phyloP scores from a whole-genome alignment of 37 sponge, comb jelly and placozoan species.

The Beroe ovata region DNA sequence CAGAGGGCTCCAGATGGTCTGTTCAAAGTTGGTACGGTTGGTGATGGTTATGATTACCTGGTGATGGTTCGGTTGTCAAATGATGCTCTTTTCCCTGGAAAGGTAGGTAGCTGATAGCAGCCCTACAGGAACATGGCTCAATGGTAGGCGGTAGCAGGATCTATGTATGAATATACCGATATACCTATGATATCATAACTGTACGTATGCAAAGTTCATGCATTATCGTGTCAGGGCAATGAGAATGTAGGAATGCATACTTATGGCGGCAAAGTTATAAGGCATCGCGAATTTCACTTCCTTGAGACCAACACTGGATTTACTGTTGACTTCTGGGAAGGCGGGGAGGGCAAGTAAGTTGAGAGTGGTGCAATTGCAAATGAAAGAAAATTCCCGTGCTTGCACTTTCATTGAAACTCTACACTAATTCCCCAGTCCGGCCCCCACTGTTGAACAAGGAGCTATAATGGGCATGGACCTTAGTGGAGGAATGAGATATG shows the following conservation, averaged over 20 bases:
- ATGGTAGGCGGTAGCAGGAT: too few species aligned
- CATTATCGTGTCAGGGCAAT: not conserved
- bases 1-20: not conserved
- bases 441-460: not conserved
- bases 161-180: too few species aligned
- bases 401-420: too few species aligned
- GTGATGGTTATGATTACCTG: not conserved
- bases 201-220: not conserved
- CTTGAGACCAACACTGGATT: not conserved
- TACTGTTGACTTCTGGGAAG: not conserved
- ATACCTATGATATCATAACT: too few species aligned
- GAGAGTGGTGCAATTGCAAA: too few species aligned
- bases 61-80: not conserved
- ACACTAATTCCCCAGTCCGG: too few species aligned
- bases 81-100: not conserved
- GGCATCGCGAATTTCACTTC: not conserved
- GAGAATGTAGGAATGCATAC: not conserved
- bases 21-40: not conserved
- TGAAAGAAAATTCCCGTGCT: too few species aligned
- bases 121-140: too few species aligned
- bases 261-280: not conserved
- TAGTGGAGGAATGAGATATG: not conserved
- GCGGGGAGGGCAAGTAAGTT: too few species aligned
- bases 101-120: too few species aligned
- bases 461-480: not conserved